A percentile compares a stretch with the other conserved stretches of the same genome.
phyloP scores from a whole-genome alignment of 2,113 vertebrate species.

The Microcebus murinus region DNA sequence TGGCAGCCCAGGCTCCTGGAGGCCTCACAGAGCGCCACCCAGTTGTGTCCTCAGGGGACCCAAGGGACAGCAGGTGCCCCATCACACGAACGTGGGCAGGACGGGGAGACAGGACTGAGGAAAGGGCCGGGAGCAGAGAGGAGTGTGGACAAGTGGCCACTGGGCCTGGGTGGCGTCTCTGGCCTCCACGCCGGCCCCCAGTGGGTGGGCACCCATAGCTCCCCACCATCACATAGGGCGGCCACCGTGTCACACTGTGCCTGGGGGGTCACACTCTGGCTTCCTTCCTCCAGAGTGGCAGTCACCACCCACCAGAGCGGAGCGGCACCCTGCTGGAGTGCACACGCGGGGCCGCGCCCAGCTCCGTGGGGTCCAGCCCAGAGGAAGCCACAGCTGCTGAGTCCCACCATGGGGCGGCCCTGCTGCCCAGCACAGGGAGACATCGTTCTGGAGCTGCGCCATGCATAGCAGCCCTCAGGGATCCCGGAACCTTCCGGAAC shows the following conservation, averaged over 20 bases:
- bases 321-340: too few relatives aligned
- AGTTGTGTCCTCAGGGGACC: neutral
- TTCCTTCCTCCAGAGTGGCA: too few relatives aligned
- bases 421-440: neutral
- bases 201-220: neutral
- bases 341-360: too few relatives aligned
- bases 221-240: neutral
- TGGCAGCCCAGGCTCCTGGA: too few relatives aligned
- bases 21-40: neutral
- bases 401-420: neutral
- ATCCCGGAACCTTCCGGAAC: neutral
- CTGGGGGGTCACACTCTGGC: too few relatives aligned
- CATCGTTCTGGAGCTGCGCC: too few relatives aligned
- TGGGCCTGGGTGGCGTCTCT: neutral
- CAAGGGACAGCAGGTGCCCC: neutral
- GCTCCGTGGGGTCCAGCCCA: neutral
- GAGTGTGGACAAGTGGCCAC: rapidly evolving
- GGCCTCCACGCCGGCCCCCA: neutral
- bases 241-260: rapidly evolving
- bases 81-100: too few relatives aligned
- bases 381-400: neutral
- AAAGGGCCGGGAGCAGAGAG: neutral
- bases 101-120: neutral
- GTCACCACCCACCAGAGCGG: too few relatives aligned
- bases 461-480: neutral